phyloP scores from a whole-genome alignment of 2,113 vertebrate genomes.

The Fregata magnificens region DNA sequence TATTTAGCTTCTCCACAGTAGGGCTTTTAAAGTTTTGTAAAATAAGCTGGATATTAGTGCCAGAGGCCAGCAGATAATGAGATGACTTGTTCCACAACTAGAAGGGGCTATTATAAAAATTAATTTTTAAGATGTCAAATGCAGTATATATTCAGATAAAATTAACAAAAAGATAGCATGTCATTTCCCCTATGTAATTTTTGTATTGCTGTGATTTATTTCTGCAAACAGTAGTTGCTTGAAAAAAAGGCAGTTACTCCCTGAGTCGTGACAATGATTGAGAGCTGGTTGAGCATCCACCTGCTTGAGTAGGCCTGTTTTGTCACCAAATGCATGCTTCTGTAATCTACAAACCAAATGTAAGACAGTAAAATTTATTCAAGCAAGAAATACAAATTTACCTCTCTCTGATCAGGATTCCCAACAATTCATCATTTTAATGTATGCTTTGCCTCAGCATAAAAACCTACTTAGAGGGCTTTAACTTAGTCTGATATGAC shows the following conservation, averaged over 20 bases:
- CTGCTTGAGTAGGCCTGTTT: slow-evolving; percentile 33
- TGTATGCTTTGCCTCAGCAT: slow-evolving; percentile 36
- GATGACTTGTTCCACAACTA: not conserved
- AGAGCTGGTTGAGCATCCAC: slow-evolving; percentile 21
- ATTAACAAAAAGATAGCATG: not conserved
- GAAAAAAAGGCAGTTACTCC: not conserved
- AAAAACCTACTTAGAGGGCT: not conserved
- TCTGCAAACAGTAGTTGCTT: not conserved
- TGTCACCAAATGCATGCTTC: slow-evolving; percentile 51
- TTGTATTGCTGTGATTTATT: not conserved
- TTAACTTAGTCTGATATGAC: slow-evolving; percentile 11
- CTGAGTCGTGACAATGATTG: slow-evolving; percentile 29
- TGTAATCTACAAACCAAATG: slow-evolving; percentile 63
- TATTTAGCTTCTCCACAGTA: not conserved
- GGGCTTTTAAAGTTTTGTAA: not conserved
- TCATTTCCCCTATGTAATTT: not conserved
- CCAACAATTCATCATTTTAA: slow-evolving; percentile 69
- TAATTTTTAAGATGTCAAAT: not conserved
- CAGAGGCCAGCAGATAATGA: slow-evolving; percentile 13
- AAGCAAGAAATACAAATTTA: slow-evolving; percentile 66
- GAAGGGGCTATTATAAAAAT: not conserved
- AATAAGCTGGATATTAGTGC: not conserved
- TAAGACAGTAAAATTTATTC: slow-evolving; percentile 63
- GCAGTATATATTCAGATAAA: not conserved
- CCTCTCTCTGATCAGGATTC: slow-evolving; percentile 54